Evolutionary conservation across 2,113 vertebrate genomes (phyloP), one percentile per base, ranked within the genome.

Genomic region (Rhea americana): DNA sequence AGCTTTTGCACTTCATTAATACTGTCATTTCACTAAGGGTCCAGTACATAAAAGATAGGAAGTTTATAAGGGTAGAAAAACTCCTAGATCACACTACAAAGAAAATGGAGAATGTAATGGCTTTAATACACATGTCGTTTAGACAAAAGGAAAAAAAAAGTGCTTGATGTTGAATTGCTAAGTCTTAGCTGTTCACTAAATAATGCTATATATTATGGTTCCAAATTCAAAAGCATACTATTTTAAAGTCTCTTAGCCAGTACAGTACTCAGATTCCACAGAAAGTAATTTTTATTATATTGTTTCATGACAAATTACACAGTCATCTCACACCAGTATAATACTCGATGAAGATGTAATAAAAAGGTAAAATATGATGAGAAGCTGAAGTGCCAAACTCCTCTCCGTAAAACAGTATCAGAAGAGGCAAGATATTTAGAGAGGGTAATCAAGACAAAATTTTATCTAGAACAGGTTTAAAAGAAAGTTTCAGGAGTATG

Each of bases 1-100:
- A 95, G n/a, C 55, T 94, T 95, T 92, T 85, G 59, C 82, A 88
- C 90, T 91, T 95, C 79, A 95, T 96, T 96, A 94, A 95, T 87
- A 74, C 67, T 74, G 85, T 47, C 92, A 92, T 18, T 91, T 70
- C 45, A 43, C 20, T 74, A 39, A 20, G 20, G 21, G 53, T 73
- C 72, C 61, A 90, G 35, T 50, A 73, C 35, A 50, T 67, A 72
- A 65, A 56, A 85, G 67, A 79, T 1, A 39, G 9, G n/a, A 65
- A 88, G 45, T 15, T 66, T 70, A 76, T 45, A 10, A 67, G 30
- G 56, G 73, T 13, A 70, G 67, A 58, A 71, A 80, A 56, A 63
- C 25, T 14, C 35, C 55, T 58, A 32, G 28, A 61, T 5, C 50
- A 65, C 5, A 51, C 2, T 19, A 32, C 17, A 62, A 47, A 56